Conservation (phyloP, 2,797 vertebrate species). For the Buphagus erythrorhynchus region DNA sequence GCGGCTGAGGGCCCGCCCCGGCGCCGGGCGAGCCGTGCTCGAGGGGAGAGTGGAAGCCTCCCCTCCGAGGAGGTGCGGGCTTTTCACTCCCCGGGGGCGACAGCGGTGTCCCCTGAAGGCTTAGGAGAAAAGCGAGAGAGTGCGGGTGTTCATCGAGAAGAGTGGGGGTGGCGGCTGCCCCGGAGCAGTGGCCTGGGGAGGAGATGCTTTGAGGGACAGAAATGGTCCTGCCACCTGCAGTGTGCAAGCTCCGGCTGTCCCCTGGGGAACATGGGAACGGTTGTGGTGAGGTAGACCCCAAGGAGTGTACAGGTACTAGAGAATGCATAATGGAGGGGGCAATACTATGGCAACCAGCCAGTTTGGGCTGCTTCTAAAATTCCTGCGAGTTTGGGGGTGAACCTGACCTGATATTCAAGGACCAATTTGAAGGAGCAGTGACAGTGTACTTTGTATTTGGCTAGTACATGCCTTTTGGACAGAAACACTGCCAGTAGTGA, state of each 20-base stretch:
- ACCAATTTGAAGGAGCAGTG: fast-evolving
- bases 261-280: fast-evolving
- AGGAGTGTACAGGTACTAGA: neutral
- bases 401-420: neutral
- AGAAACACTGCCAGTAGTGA: neutral
- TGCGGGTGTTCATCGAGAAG: neutral
- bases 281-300: fast-evolving
- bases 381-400: neutral
- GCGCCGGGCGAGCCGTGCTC: neutral
- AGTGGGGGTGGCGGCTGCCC: neutral
- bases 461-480: neutral
- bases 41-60: fast-evolving
- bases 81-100: neutral
- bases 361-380: neutral
- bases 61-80: neutral
- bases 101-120: neutral
- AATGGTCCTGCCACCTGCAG: neutral
- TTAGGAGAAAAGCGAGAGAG: neutral
- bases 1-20: neutral
- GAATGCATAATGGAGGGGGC: neutral
- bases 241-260: neutral
- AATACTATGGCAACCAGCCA: neutral
- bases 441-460: neutral
- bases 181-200: neutral
- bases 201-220: neutral